A percentile compares a stretch with the other conserved stretches of the same genome.
Evolutionary conservation across 64 coral and sea anemone genomes (phyloP).

Genomic region (Platygyra sinensis): DNA sequence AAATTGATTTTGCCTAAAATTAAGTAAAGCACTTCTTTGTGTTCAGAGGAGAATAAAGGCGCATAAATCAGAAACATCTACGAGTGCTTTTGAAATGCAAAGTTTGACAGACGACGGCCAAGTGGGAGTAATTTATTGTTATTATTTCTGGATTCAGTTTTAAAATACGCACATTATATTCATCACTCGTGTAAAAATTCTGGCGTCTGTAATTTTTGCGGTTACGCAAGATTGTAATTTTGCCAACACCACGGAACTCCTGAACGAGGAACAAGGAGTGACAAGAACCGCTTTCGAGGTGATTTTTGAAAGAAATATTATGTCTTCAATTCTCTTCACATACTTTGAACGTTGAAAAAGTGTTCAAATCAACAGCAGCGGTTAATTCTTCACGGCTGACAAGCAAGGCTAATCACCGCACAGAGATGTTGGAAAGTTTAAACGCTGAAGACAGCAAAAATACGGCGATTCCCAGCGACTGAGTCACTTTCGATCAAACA

Average conservation of each 20-base stretch:
- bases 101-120: not conserved
- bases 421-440: not conserved
- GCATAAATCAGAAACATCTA: not conserved
- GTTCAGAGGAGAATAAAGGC: not conserved
- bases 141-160: constrained; percentile 4
- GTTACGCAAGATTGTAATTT: not conserved
- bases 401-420: not conserved
- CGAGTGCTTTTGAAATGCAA: not conserved
- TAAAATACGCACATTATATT: too few species aligned
- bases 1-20: not conserved
- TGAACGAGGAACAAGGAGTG: not conserved
- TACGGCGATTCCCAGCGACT: not conserved
- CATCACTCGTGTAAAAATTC: not conserved
- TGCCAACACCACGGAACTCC: not conserved
- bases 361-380: not conserved
- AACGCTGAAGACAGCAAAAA: not conserved
- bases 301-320: not conserved
- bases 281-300: not conserved
- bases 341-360: not conserved
- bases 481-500: not conserved
- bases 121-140: not conserved
- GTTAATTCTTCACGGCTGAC: not conserved
- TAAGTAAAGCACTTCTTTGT: not conserved
- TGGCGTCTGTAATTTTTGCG: not conserved
- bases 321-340: not conserved